Conservation (phyloP, 2,888 invertebrate genomes). For the Oxyscelio sp. region DNA sequence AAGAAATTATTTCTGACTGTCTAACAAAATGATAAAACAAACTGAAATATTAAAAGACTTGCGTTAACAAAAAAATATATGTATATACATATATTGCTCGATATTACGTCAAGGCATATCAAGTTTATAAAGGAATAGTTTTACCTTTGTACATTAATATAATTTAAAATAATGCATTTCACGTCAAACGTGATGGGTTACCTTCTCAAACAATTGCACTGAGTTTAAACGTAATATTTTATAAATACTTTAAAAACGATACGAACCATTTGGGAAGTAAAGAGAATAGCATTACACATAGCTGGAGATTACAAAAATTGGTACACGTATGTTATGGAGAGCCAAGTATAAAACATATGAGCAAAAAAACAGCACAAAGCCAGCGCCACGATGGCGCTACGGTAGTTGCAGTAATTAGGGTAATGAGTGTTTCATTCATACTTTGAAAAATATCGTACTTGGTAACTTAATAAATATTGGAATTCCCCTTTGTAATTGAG, state of each 20-base stretch:
- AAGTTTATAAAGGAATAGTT: background rate
- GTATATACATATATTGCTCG: background rate
- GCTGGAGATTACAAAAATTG: conserved; percentile 44
- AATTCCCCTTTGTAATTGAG: conserved; percentile 23
- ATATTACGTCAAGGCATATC: background rate
- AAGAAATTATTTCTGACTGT: conserved; percentile 8
- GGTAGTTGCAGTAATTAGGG: conserved; percentile 50
- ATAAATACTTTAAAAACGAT: conserved; percentile 38
- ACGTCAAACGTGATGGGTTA: background rate
- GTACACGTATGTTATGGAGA: conserved; percentile 28
- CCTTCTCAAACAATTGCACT: background rate
- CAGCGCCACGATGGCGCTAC: conserved; percentile 27
- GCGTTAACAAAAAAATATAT: no score
- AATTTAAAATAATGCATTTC: conserved; percentile 7
- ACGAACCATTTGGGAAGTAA: conserved; percentile 4
- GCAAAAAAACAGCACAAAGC: conserved; percentile 38
- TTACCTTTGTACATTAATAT: background rate
- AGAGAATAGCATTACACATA: conserved; percentile 36
- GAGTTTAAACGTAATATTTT: conserved; percentile 42
- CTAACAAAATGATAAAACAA: background rate
- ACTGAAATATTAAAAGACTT: background rate
- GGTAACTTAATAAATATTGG: conserved; percentile 49
- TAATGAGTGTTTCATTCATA: conserved; percentile 50
- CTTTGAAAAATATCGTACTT: conserved; percentile 46
- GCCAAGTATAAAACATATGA: conserved; percentile 28